Evolutionary conservation across 2,113 vertebrate genomes (phyloP).

Genomic region (Python bivittatus): DNA sequence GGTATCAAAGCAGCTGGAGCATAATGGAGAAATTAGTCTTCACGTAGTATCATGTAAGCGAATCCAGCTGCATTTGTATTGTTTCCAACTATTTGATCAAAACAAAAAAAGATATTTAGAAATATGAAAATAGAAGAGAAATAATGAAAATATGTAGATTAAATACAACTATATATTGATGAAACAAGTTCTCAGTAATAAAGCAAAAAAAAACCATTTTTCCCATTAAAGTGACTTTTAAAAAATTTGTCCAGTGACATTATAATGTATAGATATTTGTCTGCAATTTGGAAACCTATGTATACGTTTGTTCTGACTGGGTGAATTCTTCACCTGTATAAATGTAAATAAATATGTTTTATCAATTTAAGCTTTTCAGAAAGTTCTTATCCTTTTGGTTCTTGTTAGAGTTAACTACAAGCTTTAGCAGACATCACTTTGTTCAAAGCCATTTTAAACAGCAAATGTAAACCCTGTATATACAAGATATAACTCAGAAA

Average conservation of each 20-base stretch:
- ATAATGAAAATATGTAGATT: slow-evolving; percentile 39
- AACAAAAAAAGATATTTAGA: slow-evolving; percentile 66
- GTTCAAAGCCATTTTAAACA: slow-evolving; percentile 25
- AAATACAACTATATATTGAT: slow-evolving; percentile 61
- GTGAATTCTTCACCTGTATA: slow-evolving; percentile 23
- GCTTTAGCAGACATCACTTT: slow-evolving; percentile 10
- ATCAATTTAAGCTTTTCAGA: slow-evolving; percentile 36
- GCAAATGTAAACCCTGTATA: slow-evolving; percentile 4
- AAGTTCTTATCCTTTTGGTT: slow-evolving; percentile 18
- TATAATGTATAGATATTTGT: slow-evolving; percentile 60
- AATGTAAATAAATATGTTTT: slow-evolving; percentile 5
- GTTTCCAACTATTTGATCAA: slow-evolving; percentile 87
- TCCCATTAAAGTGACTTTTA: slow-evolving; percentile 58
- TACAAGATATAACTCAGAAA: slow-evolving; percentile 45
- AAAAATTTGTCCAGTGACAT: slow-evolving; percentile 64
- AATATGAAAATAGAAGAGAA: slow-evolving; percentile 58
- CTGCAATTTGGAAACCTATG: slow-evolving; percentile 53
- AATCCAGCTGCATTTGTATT: slow-evolving; percentile 96
- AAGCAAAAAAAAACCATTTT: slow-evolving; percentile 4
- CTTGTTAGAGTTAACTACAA: slow-evolving; percentile 7
- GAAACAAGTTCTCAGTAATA: slow-evolving; percentile 44
- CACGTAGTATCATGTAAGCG: slow-evolving; percentile 85
- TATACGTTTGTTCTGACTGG: slow-evolving; percentile 50
- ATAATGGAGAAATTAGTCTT: slow-evolving; percentile 66
- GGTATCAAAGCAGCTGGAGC: slow-evolving; percentile 68